These are phyloP conservation scores for Streblospio benedicti DNA, from an alignment of 1,140 invertebrate species.

Conservation along the genomic window DNA sequence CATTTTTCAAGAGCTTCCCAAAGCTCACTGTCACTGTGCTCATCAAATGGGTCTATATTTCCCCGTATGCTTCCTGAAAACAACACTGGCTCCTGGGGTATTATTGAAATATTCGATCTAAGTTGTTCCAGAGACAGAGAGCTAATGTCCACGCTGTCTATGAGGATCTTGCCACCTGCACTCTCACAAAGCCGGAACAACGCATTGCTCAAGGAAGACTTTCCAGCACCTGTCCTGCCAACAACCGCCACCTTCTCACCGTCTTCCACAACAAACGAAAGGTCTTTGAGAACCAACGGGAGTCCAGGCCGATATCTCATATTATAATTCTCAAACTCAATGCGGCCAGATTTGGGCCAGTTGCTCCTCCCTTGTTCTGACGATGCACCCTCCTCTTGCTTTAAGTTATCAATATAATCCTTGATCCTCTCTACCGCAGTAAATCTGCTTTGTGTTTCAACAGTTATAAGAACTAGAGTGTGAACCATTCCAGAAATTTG, in stretches of 20 bases:
- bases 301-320: conserved; percentile 51
- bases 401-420: no score
- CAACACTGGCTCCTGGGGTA: no score
- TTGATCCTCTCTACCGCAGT: no score
- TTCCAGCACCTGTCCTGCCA: conserved; percentile 44
- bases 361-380: no score
- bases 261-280: conserved; percentile 56
- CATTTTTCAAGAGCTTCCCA: no score
- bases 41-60: no score
- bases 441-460: no score
- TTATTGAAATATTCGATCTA: conserved; percentile 38
- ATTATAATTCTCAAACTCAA: conserved; percentile 52
- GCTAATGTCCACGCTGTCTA: conserved; percentile 39
- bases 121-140: conserved; percentile 37
- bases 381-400: no score
- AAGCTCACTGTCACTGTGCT: no score
- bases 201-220: conserved; percentile 51
- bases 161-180: conserved; percentile 34
- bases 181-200: conserved; percentile 53
- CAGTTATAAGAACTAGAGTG: no score
- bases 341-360: conserved; percentile 54
- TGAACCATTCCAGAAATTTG: no score
- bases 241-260: conserved; percentile 32
- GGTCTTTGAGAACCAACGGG: conserved; percentile 49
- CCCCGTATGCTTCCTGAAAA: no score